Conservation (phyloP, 1,140 invertebrate genomes). For the Scylla paramamosain region DNA sequence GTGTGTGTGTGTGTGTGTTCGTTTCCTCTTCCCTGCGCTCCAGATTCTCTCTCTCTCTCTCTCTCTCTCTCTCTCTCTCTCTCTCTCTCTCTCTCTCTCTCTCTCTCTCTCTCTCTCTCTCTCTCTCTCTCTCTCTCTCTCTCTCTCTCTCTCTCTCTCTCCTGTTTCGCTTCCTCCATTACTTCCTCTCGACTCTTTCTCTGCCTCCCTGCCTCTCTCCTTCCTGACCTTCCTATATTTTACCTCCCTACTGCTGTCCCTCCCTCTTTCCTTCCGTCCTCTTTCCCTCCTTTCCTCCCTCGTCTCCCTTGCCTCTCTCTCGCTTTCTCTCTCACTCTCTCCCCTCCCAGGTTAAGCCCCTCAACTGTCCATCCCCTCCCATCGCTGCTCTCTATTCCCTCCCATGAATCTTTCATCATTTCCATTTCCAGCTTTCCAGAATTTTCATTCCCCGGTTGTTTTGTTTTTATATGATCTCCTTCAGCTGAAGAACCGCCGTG, state of each 20-base stretch:
- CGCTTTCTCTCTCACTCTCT: not conserved
- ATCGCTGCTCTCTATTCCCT: constrained; percentile 27
- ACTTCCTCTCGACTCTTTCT: not conserved
- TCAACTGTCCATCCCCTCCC: constrained; percentile 34
- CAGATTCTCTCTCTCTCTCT: constrained; percentile 13
- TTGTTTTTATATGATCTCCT: constrained; percentile 57
- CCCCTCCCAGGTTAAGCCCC: not conserved
- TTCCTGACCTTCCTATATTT: not conserved
- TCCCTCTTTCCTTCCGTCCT: not conserved
- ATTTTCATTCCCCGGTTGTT: constrained; percentile 47
- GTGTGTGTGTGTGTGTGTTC: not conserved
- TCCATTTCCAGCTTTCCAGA: constrained; percentile 67
- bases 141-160: not conserved
- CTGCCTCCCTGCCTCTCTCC: constrained; percentile 16
- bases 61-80: constrained; percentile 24
- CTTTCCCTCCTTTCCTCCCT: not conserved
- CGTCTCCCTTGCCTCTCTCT: not conserved
- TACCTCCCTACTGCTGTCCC: not conserved
- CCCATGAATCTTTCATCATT: constrained; percentile 67
- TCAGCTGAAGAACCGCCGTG: not conserved
- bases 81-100: not conserved
- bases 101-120: constrained; percentile 37
- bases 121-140: constrained; percentile 40
- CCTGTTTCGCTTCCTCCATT: constrained; percentile 18
- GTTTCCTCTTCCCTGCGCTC: not conserved